Evolutionary conservation across 2,888 invertebrate genomes (phyloP).

Genomic region (Blastobasis adustella): DNA sequence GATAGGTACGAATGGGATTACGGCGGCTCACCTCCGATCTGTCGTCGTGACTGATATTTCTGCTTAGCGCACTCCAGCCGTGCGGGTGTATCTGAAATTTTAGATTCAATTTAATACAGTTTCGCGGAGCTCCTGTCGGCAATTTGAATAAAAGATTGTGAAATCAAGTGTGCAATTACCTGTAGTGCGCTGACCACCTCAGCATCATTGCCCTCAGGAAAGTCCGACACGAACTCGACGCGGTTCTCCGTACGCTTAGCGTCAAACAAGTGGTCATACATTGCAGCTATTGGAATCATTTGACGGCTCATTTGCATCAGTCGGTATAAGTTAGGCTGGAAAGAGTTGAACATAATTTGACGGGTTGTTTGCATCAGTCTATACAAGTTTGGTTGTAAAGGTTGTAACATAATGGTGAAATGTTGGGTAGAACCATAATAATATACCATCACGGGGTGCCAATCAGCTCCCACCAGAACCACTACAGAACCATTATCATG

Average conservation of each 20-base stretch:
- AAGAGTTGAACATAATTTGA: too few species aligned
- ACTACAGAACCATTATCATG: too few species aligned
- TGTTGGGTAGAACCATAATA: too few species aligned
- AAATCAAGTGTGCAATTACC: slow-evolving; percentile 35
- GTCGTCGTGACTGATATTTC: slow-evolving; percentile 91
- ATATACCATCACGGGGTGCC: too few species aligned
- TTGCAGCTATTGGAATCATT: slow-evolving; percentile 85
- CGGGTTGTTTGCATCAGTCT: slow-evolving; percentile 91
- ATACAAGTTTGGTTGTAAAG: slow-evolving; percentile 88
- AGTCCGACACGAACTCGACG: slow-evolving; percentile 93
- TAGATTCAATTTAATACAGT: neutral
- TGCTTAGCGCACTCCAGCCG: slow-evolving; percentile 91
- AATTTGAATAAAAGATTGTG: neutral
- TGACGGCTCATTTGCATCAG: slow-evolving; percentile 92
- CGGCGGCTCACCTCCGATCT: slow-evolving; percentile 81
- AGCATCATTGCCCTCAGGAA: slow-evolving; percentile 89
- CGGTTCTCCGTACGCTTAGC: slow-evolving; percentile 83
- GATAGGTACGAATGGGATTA: neutral
- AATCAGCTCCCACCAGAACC: too few species aligned
- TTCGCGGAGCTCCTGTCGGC: too few species aligned
- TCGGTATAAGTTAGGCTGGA: slow-evolving; percentile 89
- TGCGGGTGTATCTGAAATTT: slow-evolving; percentile 85
- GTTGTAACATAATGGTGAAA: neutral
- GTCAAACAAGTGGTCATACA: slow-evolving; percentile 88
- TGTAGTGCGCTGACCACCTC: slow-evolving; percentile 93